Evolutionary conservation across 2,113 vertebrate genomes (phyloP), one percentile per base, ranked within the genome.

Genomic region (Pteropus alecto): DNA sequence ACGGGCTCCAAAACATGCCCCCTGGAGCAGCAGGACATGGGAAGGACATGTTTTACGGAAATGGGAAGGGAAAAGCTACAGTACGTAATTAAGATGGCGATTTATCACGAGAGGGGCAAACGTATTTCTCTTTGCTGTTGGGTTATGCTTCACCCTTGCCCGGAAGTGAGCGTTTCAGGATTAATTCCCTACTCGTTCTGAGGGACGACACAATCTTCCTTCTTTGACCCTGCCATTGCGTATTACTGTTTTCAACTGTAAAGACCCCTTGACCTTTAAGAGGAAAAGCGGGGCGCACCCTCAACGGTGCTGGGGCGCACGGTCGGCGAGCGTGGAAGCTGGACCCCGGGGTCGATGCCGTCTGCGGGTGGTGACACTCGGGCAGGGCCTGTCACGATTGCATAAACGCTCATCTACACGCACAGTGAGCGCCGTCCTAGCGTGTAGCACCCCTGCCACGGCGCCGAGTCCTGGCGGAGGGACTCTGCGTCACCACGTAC

Each of bases 351-450:
- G 46, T 9, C 0, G 46, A 12, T 9, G 46, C 46, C 9, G 46
- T 63, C n/a, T 18, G 28, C 22, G 56, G 18, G 1, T 5, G 26
- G 41, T 22, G 43, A 7, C 4, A 8, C 61, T 22, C 9, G 35
- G 54, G 30, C 0, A 22, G 33, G 35, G 35, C 51, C 70, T 79
- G 9, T 35, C 3, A 46, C 0, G 18, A 8, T 18, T 1, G 16
- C 5, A 4, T 16, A 35, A 18, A 16, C 16, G 7, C 1, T 16
- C 18, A 30, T 8, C 30, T 2, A 33, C 13, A 10, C 0, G 15
- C 9, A 28, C 0, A 0, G 61, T 5, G 3, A 2, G 65, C 4
- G 22, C 19, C 0, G 1, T 3, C 38, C 38, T 38, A 38, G 38
- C 38, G 38, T 38, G 38, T 38, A 3, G 38, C 38, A 38, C 38